These are phyloP conservation scores for Amphibalanus amphitrite DNA, from an alignment of 1,140 invertebrate species.

Conservation along the genomic window DNA sequence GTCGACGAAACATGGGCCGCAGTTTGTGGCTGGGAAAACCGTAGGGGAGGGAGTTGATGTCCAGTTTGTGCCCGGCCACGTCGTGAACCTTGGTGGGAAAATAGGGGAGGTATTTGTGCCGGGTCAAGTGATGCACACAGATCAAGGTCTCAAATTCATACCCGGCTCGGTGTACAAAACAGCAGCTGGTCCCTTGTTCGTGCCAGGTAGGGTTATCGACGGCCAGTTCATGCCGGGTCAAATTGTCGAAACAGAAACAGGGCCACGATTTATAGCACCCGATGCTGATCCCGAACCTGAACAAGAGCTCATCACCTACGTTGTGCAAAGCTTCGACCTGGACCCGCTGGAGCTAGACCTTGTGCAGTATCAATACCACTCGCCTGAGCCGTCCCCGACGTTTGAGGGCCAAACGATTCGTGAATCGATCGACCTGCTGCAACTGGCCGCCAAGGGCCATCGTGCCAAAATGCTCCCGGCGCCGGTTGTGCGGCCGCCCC, in stretches of 20 bases:
- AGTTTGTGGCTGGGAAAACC: not conserved
- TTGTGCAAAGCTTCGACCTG: not conserved
- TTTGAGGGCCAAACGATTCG: not conserved
- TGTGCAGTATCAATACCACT: not conserved
- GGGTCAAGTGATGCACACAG: not conserved
- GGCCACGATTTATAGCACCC: not conserved
- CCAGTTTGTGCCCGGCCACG: constrained; percentile 3
- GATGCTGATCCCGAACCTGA: not conserved
- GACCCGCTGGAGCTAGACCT: not conserved
- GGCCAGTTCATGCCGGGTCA: not conserved
- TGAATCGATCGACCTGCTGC: not conserved
- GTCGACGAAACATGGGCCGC: not conserved
- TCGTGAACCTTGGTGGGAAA: not conserved
- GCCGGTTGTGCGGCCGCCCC: not conserved
- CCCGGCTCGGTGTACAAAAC: not conserved
- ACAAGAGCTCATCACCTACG: not conserved
- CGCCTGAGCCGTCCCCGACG: not conserved
- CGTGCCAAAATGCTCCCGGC: not conserved
- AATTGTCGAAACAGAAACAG: not conserved
- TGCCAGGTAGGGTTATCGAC: not conserved
- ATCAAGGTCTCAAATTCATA: not conserved
- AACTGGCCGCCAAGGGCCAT: not conserved
- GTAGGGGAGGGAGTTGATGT: not conserved
- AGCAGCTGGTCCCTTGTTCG: not conserved
- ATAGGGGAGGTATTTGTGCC: not conserved